Evolutionary conservation across 2,797 vertebrate genomes (phyloP).

Genomic region (Halcyon smyrnensis): DNA sequence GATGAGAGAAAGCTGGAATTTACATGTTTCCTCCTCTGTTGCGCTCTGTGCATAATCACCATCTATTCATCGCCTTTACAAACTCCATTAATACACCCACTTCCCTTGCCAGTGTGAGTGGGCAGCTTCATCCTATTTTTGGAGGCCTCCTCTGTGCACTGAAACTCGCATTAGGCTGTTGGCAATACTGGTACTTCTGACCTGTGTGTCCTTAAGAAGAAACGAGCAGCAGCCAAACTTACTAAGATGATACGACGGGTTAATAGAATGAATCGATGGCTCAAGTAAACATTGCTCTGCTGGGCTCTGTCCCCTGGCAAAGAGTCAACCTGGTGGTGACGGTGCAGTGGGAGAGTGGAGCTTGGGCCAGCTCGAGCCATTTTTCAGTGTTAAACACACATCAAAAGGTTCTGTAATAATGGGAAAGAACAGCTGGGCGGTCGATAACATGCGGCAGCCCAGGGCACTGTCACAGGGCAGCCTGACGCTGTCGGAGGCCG

Average conservation of each 20-base stretch:
- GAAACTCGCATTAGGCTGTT: neutral
- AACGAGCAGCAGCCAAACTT: neutral
- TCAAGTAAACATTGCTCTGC: neutral
- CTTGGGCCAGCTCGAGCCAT: neutral
- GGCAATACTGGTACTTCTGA: neutral
- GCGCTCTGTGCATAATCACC: neutral
- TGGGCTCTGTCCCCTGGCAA: neutral
- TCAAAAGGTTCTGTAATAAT: neutral
- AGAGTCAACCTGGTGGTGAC: neutral
- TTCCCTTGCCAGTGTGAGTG: neutral
- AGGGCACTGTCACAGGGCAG: neutral
- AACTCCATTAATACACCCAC: neutral
- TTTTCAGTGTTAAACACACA: neutral
- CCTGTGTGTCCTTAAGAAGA: neutral
- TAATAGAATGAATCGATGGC: neutral
- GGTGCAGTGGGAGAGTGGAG: neutral
- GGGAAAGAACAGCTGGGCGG: rapidly evolving
- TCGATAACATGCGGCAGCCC: rapidly evolving
- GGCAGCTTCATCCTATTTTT: neutral
- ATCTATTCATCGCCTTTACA: neutral
- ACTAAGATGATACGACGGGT: rapidly evolving
- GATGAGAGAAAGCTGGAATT: neutral
- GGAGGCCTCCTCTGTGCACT: neutral
- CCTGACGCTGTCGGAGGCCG: neutral
- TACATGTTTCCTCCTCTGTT: neutral